These are phyloP conservation scores for Morone saxatilis DNA, from an alignment of 2,113 vertebrate genomes.

Conservation along the genomic window DNA sequence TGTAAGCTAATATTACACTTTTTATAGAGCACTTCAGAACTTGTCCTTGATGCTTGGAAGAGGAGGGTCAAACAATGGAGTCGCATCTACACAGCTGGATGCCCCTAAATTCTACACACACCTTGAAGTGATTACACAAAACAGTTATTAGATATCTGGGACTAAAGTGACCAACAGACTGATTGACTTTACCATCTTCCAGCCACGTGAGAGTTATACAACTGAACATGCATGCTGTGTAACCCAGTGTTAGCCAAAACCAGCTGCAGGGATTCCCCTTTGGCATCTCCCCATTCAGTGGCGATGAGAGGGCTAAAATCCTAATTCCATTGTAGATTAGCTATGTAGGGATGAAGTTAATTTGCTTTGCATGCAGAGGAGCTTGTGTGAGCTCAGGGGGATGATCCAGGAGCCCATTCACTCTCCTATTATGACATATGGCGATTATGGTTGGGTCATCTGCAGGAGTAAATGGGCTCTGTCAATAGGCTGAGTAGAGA, in stretches of 20 bases:
- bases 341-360: slow-evolving; percentile 74
- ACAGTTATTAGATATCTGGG: background rate
- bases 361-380: slow-evolving; percentile 74
- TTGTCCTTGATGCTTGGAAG: no score
- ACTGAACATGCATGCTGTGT: slow-evolving; percentile 3
- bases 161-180: background rate
- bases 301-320: slow-evolving; percentile 66
- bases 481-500: background rate
- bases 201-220: background rate
- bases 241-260: slow-evolving; percentile 24
- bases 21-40: no score
- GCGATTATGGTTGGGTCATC: slow-evolving; percentile 29
- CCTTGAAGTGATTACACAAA: no score
- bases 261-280: slow-evolving; percentile 21
- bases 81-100: no score
- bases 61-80: no score
- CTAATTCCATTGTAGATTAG: slow-evolving; percentile 78
- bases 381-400: slow-evolving; percentile 62
- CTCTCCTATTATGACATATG: slow-evolving; percentile 22
- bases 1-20: background rate
- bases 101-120: no score
- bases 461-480: slow-evolving; percentile 23
- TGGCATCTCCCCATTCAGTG: slow-evolving; percentile 38
- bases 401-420: slow-evolving; percentile 72
- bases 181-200: background rate